phyloP scores from a whole-genome alignment of 2,797 vertebrate genomes.

The Acanthopagrus latus region DNA sequence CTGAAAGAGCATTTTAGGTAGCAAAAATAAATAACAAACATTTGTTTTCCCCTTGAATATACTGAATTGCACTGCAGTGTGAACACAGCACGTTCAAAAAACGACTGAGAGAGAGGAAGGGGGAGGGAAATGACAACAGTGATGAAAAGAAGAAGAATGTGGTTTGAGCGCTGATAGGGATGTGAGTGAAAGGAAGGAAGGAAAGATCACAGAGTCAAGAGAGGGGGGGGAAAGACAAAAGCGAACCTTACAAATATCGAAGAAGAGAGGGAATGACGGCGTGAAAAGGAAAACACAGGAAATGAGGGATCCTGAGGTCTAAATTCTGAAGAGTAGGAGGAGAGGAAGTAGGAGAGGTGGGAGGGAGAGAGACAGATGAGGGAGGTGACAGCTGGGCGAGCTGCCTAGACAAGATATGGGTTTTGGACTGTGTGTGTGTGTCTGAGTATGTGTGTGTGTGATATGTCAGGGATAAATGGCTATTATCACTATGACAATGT shows the following conservation, averaged over 20 bases:
- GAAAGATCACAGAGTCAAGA: too few species aligned
- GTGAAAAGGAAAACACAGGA: conserved; percentile 26
- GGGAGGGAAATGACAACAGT: background rate
- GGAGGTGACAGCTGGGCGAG: conserved; percentile 68
- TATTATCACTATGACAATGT: conserved; percentile 94
- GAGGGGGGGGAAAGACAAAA: background rate
- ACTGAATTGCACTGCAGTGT: background rate
- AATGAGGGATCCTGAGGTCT: conserved; percentile 46
- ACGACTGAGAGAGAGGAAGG: background rate
- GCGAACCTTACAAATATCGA: background rate
- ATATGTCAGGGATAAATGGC: conserved; percentile 87
- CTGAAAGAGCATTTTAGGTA: too few species aligned
- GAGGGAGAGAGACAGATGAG: conserved; percentile 54
- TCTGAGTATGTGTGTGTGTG: conserved; percentile 49
- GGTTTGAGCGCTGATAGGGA: conserved; percentile 15
- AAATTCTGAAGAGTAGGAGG: conserved; percentile 44
- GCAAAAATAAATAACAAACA: conserved; percentile 6
- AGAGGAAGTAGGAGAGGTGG: conserved; percentile 10
- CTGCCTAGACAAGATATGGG: conserved; percentile 72
- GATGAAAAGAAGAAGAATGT: background rate
- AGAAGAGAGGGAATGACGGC: background rate
- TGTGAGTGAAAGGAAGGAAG: background rate
- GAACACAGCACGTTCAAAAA: conserved; percentile 9
- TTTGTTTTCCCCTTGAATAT: background rate
- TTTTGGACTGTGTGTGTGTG: conserved; percentile 50